Evolutionary conservation across 2,888 invertebrate species (phyloP).

Genomic region (Hyles lineata): DNA sequence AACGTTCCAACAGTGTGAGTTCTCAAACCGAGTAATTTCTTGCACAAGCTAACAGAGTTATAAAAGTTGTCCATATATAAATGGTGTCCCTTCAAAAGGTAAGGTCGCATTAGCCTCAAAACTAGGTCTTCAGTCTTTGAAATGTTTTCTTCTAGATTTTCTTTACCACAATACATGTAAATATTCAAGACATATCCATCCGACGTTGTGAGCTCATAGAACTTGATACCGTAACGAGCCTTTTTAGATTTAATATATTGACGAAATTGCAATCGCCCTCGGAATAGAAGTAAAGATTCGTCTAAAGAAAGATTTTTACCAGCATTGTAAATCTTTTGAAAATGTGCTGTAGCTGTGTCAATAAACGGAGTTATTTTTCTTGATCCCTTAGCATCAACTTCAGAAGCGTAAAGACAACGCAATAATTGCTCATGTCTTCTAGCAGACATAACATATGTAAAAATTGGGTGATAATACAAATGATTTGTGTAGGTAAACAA

Average conservation of each 20-base stretch:
- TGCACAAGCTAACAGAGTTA: conserved; percentile 30
- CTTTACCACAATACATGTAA: conserved; percentile 32
- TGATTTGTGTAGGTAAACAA: conserved; percentile 37
- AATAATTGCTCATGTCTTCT: conserved; percentile 39
- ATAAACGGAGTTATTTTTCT: conserved; percentile 35
- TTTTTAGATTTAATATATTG: conserved; percentile 45
- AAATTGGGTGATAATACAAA: conserved; percentile 44
- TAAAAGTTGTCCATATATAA: conserved; percentile 18
- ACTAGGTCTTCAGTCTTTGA: conserved; percentile 31
- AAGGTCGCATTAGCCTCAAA: conserved; percentile 30
- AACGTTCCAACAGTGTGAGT: conserved; percentile 30
- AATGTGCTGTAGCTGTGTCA: conserved; percentile 32
- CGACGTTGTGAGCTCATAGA: conserved; percentile 38
- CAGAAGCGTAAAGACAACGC: conserved; percentile 37
- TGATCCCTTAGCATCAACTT: conserved; percentile 35
- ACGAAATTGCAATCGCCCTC: conserved; percentile 40
- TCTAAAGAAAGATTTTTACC: conserved; percentile 39
- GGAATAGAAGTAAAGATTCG: conserved; percentile 40
- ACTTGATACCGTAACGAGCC: conserved; percentile 43
- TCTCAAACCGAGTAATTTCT: conserved; percentile 31
- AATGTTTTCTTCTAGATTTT: conserved; percentile 17
- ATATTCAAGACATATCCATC: conserved; percentile 31
- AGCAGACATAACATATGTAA: conserved; percentile 36
- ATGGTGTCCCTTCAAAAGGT: background rate
- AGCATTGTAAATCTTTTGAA: conserved; percentile 35